Percentiles rank a stretch among this genome's conserved stretches.
Evolutionary conservation across 2,113 vertebrate genomes (phyloP).

Genomic region (Lichenostomus cassidix): DNA sequence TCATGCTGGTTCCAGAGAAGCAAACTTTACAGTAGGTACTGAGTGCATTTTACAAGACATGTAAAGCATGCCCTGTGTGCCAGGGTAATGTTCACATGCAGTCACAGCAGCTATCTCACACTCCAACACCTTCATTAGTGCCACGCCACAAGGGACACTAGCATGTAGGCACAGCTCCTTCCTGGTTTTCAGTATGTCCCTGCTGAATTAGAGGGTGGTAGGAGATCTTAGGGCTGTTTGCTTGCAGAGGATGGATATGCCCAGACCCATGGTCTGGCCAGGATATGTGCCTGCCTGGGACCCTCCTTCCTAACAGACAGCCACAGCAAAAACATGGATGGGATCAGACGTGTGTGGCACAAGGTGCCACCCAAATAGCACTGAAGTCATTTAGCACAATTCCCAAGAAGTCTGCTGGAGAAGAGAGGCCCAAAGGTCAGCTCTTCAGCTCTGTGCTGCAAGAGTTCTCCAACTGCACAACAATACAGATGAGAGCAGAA

Average conservation of each 20-base stretch:
- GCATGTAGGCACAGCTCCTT: neutral
- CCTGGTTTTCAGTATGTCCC: neutral
- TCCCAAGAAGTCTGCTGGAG: neutral
- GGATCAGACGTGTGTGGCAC: neutral
- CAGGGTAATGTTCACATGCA: accelerated
- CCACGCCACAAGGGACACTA: neutral
- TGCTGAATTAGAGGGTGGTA: neutral
- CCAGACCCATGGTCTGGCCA: neutral
- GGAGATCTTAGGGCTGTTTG: neutral
- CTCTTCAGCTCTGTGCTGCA: neutral
- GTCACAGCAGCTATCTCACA: neutral
- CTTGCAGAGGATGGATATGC: neutral
- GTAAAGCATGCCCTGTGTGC: no score
- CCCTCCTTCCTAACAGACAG: neutral
- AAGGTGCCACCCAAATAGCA: neutral
- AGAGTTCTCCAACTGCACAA: neutral
- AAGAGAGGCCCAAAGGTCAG: neutral
- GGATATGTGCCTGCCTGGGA: neutral
- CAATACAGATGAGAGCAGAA: neutral
- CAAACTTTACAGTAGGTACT: neutral
- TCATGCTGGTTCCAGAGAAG: neutral
- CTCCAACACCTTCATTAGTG: neutral
- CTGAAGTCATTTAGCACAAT: neutral
- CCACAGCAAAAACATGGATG: neutral
- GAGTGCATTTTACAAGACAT: neutral